phyloP scores from a whole-genome alignment of 1,140 invertebrate species.

The Atta colombica region DNA sequence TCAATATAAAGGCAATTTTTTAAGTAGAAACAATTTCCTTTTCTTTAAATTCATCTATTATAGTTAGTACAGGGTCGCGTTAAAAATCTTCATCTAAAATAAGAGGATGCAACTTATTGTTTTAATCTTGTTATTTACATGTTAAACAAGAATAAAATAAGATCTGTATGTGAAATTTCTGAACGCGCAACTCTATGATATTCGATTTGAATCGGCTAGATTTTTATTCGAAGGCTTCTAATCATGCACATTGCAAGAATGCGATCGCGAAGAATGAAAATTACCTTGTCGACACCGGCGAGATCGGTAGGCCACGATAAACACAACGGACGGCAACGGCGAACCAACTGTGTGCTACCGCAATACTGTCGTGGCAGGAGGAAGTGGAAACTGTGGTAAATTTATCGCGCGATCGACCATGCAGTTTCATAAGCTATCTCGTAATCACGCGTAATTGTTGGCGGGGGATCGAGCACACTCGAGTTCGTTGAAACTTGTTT shows the following conservation, averaged over 20 bases:
- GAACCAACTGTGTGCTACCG: background rate
- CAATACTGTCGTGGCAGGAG: background rate
- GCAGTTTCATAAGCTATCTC: background rate
- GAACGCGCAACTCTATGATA: background rate
- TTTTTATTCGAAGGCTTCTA: background rate
- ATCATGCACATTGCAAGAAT: background rate
- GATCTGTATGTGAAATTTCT: no score
- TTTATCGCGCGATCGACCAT: background rate
- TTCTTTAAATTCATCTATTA: no score
- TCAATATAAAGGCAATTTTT: no score
- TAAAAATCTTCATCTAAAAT: no score
- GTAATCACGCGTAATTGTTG: background rate
- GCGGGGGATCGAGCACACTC: background rate
- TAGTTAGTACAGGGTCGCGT: no score
- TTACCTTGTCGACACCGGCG: constrained; percentile 15
- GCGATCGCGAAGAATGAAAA: background rate
- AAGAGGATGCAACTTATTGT: no score
- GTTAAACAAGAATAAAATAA: no score
- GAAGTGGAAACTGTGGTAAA: background rate
- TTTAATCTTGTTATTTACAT: no score
- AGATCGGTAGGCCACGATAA: background rate
- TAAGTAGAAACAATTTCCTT: no score
- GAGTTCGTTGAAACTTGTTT: background rate
- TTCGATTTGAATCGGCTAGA: background rate
- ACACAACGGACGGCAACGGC: background rate